phyloP scores from a whole-genome alignment of 1,140 invertebrate genomes.

The Papilio machaon region DNA sequence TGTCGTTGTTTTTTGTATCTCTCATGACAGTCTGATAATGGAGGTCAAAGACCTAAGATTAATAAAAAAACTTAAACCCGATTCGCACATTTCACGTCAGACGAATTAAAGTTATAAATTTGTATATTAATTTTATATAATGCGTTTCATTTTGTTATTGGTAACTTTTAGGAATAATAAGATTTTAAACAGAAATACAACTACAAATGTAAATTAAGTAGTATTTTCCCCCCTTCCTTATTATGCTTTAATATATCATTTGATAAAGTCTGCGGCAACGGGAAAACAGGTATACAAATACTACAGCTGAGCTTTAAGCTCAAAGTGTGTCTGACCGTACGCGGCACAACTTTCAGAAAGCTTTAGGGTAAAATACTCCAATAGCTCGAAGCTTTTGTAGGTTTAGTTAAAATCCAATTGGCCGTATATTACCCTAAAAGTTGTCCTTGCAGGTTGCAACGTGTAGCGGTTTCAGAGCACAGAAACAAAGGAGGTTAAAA shows the following conservation, averaged over 20 bases:
- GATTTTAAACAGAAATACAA: neutral
- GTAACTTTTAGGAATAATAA: neutral
- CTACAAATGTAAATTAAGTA: neutral
- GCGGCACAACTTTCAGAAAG: neutral
- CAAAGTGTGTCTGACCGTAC: neutral
- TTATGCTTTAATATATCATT: neutral
- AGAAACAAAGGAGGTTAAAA: conserved; percentile 69
- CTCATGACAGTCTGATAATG: conserved; percentile 38
- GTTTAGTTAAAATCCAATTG: conserved; percentile 22
- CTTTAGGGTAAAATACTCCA: conserved; percentile 11
- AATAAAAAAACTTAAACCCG: conserved; percentile 39
- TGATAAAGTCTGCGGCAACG: conserved; percentile 1
- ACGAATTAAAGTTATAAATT: conserved; percentile 32
- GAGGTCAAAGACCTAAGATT: conserved; percentile 38
- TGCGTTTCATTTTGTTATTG: conserved; percentile 16
- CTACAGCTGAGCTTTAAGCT: neutral
- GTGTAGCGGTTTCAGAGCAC: conserved; percentile 39
- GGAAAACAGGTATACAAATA: neutral
- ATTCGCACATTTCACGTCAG: conserved; percentile 32
- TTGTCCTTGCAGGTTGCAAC: conserved; percentile 37
- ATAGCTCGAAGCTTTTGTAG: neutral
- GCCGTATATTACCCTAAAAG: conserved; percentile 22
- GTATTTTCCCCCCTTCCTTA: neutral
- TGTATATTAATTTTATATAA: conserved; percentile 29
- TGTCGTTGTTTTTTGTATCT: conserved; percentile 36